Evolutionary conservation across 2,888 invertebrate genomes (phyloP).

Genomic region (Mimachlamys varia): DNA sequence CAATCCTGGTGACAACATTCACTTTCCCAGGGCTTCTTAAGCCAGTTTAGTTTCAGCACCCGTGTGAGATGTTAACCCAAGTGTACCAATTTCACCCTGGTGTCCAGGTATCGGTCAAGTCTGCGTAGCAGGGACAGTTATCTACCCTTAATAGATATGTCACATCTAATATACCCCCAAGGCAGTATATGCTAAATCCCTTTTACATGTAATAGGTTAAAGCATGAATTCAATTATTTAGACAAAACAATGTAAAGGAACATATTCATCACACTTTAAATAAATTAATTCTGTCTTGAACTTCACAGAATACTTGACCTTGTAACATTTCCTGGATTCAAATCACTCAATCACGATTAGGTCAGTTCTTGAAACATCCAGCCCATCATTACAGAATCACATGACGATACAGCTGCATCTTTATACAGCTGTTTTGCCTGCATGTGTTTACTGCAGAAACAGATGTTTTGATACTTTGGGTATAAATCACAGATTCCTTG

Average conservation of each 20-base stretch:
- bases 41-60: too few relatives aligned
- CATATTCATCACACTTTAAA: background rate
- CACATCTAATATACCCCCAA: background rate
- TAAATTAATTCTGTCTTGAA: too few relatives aligned
- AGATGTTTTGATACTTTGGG: background rate
- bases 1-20: background rate
- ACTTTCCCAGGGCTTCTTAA: background rate
- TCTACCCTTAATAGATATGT: too few relatives aligned
- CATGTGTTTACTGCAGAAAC: background rate
- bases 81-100: too few relatives aligned
- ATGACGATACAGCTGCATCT: background rate
- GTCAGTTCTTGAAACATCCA: background rate
- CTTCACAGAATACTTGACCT: too few relatives aligned
- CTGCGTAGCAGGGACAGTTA: too few relatives aligned
- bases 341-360: too few relatives aligned
- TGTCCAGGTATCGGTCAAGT: background rate
- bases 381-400: background rate
- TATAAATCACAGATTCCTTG: slow-evolving; percentile 12
- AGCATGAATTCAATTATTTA: background rate
- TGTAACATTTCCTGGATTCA: too few relatives aligned
- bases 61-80: too few relatives aligned
- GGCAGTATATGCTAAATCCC: background rate
- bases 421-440: background rate
- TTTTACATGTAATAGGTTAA: too few relatives aligned
- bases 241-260: background rate